Percentiles rank a stretch among this genome's conserved stretches.
Conservation (phyloP, 2,888 invertebrate genomes). For the Drosophila longiperda region DNA sequence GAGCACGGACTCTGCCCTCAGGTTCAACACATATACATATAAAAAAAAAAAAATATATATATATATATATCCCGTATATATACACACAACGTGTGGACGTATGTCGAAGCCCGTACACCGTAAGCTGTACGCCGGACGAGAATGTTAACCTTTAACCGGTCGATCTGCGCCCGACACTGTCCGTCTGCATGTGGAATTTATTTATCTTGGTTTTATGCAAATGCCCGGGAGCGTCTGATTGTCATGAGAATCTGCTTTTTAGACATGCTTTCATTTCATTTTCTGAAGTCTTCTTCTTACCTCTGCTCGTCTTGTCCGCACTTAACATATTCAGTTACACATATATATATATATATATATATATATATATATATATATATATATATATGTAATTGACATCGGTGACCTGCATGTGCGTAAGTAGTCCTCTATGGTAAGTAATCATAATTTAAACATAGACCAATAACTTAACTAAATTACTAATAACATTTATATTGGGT, state of each 20-base stretch:
- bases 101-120: not conserved
- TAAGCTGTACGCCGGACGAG: conserved; percentile 11
- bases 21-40: conserved; percentile 15
- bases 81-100: conserved; percentile 3
- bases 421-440: conserved; percentile 7
- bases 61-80: conserved; percentile 3
- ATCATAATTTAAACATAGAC: not conserved
- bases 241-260: conserved; percentile 62
- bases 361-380: conserved; percentile 1
- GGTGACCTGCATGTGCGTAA: conserved; percentile 1
- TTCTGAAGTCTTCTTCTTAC: conserved; percentile 25
- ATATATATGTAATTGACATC: conserved; percentile 2
- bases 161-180: conserved; percentile 60
- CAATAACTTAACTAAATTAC: not conserved
- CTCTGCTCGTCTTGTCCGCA: conserved; percentile 14
- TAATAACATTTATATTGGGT: not conserved
- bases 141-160: conserved; percentile 69
- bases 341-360: not conserved
- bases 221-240: conserved; percentile 56
- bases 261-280: conserved; percentile 55
- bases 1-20: conserved; percentile 34
- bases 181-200: conserved; percentile 53
- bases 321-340: conserved; percentile 20
- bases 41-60: too few species aligned
- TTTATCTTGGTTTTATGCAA: conserved; percentile 68